A percentile compares a stretch with the other conserved stretches of the same genome.
Evolutionary conservation across 2,888 invertebrate genomes (phyloP).

Genomic region (Caenorhabditis plicata): DNA sequence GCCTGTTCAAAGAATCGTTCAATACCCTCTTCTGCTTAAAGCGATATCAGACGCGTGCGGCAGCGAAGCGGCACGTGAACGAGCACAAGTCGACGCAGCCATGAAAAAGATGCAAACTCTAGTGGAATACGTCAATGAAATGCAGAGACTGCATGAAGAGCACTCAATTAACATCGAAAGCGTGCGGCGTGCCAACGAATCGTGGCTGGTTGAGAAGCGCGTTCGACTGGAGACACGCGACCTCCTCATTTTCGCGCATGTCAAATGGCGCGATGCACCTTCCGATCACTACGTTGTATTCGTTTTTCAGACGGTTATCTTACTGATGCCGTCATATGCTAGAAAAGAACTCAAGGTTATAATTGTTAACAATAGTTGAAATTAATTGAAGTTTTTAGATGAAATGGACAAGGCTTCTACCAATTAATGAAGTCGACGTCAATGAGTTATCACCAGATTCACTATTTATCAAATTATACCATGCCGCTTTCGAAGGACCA

Average conservation of each 20-base stretch:
- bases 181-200: slow-evolving; percentile 27
- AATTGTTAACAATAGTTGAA: too few species aligned
- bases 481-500: slow-evolving; percentile 36
- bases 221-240: slow-evolving; percentile 44
- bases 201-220: slow-evolving; percentile 35
- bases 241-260: slow-evolving; percentile 46
- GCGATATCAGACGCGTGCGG: slow-evolving; percentile 37
- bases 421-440: slow-evolving; percentile 46
- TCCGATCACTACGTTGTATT: slow-evolving; percentile 47
- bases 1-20: slow-evolving; percentile 58
- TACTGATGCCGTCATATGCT: slow-evolving; percentile 40
- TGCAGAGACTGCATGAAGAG: slow-evolving; percentile 59
- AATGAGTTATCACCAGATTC: slow-evolving; percentile 30
- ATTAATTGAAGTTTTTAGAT: slow-evolving; percentile 8
- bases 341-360: slow-evolving; percentile 35
- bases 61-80: slow-evolving; percentile 33
- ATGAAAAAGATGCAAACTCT: slow-evolving; percentile 54
- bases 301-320: slow-evolving; percentile 44
- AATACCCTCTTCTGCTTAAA: slow-evolving; percentile 49
- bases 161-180: slow-evolving; percentile 44
- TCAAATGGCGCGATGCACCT: slow-evolving; percentile 42
- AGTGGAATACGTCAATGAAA: slow-evolving; percentile 60
- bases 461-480: slow-evolving; percentile 28
- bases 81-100: slow-evolving; percentile 44
- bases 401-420: slow-evolving; percentile 42